These are phyloP conservation scores for Hiodon alosoides DNA, from an alignment of 2,113 vertebrate genomes.

Conservation along the genomic window DNA sequence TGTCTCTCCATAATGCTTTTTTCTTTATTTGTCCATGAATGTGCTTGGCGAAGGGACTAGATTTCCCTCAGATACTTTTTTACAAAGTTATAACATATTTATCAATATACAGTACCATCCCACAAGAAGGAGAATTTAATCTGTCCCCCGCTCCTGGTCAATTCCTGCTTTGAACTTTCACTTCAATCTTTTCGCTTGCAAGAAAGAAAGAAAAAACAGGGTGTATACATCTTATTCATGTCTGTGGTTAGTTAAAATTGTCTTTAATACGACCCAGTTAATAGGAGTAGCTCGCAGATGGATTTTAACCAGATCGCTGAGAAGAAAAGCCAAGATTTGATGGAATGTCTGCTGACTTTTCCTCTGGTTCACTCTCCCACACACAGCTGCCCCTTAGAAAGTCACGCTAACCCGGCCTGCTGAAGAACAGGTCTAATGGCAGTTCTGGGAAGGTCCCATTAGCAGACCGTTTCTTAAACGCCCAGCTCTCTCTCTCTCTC, in stretches of 20 bases:
- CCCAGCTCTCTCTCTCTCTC: too few species aligned
- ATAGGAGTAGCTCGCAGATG: conserved; percentile 38
- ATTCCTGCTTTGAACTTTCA: conserved; percentile 18
- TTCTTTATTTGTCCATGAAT: not conserved
- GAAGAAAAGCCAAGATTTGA: conserved; percentile 47
- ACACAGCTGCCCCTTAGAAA: conserved; percentile 52
- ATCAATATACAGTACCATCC: too few species aligned
- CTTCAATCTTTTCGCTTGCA: conserved; percentile 5
- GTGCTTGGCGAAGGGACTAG: not conserved
- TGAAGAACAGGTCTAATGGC: not conserved
- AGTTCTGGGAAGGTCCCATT: not conserved
- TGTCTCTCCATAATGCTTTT: not conserved
- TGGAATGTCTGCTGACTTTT: conserved; percentile 59
- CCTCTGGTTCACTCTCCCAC: conserved; percentile 43
- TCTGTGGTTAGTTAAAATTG: conserved; percentile 31
- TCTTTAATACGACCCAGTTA: conserved; percentile 43
- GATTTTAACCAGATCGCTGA: conserved; percentile 57
- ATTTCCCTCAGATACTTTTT: too few species aligned
- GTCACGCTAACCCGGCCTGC: conserved; percentile 31
- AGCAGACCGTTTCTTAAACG: not conserved
- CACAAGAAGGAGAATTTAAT: not conserved
- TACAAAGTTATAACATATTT: too few species aligned
- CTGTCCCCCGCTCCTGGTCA: not conserved
- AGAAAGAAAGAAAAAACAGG: conserved; percentile 25
- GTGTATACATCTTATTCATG: conserved; percentile 50